Conservation (phyloP, 1,140 invertebrate genomes). For the Panonychus citri region DNA sequence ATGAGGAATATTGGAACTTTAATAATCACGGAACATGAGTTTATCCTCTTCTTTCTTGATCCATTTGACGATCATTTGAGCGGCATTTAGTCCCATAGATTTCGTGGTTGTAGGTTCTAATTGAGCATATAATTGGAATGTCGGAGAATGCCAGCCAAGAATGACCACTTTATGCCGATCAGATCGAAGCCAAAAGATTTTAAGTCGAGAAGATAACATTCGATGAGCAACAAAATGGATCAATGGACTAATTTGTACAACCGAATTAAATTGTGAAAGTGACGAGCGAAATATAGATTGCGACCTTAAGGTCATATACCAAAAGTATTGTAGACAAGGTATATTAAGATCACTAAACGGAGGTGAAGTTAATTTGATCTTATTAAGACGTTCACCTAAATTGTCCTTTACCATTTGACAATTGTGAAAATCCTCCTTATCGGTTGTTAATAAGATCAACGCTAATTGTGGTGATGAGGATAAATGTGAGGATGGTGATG, state of each 20-base stretch:
- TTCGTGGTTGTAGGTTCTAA: conserved; percentile 8
- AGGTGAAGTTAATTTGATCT: not conserved
- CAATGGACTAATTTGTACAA: conserved; percentile 2
- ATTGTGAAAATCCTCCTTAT: conserved; percentile 11
- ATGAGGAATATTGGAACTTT: too few relatives aligned
- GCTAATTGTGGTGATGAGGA: conserved; percentile 3
- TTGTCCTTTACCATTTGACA: conserved; percentile 7
- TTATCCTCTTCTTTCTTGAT: conserved; percentile 13
- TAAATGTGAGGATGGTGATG: not conserved
- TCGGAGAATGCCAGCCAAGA: conserved; percentile 11
- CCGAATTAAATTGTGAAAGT: not conserved
- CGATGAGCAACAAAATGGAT: conserved; percentile 9
- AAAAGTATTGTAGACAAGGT: conserved; percentile 9
- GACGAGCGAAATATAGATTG: not conserved
- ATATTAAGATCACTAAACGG: conserved; percentile 2
- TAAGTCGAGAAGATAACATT: conserved; percentile 9
- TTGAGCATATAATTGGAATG: conserved; percentile 12
- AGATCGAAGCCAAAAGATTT: conserved; percentile 10
- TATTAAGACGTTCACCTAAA: conserved; percentile 1
- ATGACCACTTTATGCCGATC: conserved; percentile 1
- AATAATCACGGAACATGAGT: conserved; percentile 10
- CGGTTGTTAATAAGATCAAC: conserved; percentile 7
- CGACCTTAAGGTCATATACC: conserved; percentile 5
- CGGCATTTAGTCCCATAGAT: conserved; percentile 2
- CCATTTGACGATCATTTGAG: conserved; percentile 10